A percentile compares a stretch with the other conserved stretches of the same genome.
These are phyloP conservation scores for Nycticorax nycticorax DNA, from an alignment of 2,113 vertebrate species.

Conservation along the genomic window DNA sequence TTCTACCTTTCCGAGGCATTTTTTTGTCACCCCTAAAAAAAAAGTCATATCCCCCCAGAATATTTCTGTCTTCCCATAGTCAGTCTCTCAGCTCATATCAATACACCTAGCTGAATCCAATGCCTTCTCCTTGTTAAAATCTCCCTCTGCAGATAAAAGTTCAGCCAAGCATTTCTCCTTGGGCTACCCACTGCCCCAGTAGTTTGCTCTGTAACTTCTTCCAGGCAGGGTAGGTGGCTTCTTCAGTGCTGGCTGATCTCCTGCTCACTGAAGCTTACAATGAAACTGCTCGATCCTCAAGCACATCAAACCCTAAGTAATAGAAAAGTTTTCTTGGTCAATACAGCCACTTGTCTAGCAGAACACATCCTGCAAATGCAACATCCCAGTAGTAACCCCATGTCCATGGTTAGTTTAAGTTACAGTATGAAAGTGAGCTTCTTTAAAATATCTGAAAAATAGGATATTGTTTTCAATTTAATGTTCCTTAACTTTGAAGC, in stretches of 20 bases:
- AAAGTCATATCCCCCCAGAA: rapidly evolving
- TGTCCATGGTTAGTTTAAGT: background rate
- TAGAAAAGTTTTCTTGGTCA: background rate
- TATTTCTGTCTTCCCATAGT: background rate
- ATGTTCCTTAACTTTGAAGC: background rate
- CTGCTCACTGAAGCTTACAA: background rate
- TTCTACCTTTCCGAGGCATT: background rate
- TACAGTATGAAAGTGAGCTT: background rate
- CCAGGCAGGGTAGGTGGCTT: background rate
- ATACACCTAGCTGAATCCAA: background rate
- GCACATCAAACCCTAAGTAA: background rate
- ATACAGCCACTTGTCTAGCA: background rate
- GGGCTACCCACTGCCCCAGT: background rate
- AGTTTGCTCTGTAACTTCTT: background rate
- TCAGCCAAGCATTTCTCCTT: background rate
- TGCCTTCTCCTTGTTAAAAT: background rate
- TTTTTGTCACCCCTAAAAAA: background rate
- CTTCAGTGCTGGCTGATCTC: background rate
- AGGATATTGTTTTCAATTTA: background rate
- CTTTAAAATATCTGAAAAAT: background rate
- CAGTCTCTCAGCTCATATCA: background rate
- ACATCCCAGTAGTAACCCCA: background rate
- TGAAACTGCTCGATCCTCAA: background rate
- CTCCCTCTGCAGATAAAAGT: background rate
- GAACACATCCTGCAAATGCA: background rate